These are phyloP conservation scores for Micrasema longulum DNA, from an alignment of 1,140 invertebrate genomes.

Conservation along the genomic window DNA sequence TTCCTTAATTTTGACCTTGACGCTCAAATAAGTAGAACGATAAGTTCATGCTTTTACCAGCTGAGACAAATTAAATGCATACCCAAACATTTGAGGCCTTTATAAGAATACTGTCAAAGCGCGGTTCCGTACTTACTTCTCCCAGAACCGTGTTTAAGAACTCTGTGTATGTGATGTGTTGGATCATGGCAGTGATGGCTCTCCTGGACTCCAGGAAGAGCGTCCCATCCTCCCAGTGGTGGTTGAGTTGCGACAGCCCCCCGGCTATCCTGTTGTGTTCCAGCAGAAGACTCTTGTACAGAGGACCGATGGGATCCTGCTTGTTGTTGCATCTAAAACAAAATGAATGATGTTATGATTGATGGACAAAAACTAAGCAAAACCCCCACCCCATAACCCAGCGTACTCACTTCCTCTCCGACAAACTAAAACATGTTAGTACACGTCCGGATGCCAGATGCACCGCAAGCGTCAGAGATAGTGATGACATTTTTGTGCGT, in stretches of 20 bases:
- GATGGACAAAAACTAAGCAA: neutral
- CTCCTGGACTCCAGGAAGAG: conserved; percentile 83
- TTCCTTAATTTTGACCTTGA: no score
- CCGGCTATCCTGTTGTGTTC: conserved; percentile 89
- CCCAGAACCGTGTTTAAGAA: conserved; percentile 85
- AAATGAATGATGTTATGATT: conserved; percentile 1
- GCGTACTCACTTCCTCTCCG: no score
- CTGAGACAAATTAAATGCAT: no score
- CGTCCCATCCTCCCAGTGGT: conserved; percentile 87
- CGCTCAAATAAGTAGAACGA: no score
- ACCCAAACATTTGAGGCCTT: no score
- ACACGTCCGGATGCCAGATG: no score
- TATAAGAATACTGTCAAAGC: no score
- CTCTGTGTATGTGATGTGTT: conserved; percentile 89
- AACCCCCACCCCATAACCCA: no score
- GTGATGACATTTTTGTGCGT: no score
- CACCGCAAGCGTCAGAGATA: no score
- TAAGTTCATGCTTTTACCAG: no score
- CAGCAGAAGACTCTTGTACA: conserved; percentile 77
- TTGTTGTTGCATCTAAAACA: conserved; percentile 62
- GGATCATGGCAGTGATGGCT: conserved; percentile 83
- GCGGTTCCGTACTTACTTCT: conserved; percentile 64
- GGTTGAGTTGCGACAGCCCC: conserved; percentile 78
- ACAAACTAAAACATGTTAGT: no score
- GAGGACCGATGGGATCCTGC: conserved; percentile 60